These are phyloP conservation scores for Falco berigora DNA, from an alignment of 2,797 vertebrate species.

Conservation along the genomic window DNA sequence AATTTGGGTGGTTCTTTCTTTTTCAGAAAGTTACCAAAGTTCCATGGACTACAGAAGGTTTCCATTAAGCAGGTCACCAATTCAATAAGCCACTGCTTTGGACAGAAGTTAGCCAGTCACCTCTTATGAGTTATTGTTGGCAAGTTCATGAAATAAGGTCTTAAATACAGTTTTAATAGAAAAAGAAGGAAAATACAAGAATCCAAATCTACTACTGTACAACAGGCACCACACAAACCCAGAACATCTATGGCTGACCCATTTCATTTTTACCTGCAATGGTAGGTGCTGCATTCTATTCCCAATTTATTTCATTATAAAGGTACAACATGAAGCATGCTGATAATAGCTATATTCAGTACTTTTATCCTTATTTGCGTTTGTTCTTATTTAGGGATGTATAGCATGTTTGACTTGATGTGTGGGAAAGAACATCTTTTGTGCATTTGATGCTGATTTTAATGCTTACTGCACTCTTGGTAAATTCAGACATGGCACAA, in stretches of 20 bases:
- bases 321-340: not conserved
- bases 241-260: not conserved
- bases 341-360: not conserved
- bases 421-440: not conserved
- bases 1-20: not conserved
- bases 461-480: not conserved
- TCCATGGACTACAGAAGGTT: not conserved
- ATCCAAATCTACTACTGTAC: not conserved
- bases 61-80: not conserved
- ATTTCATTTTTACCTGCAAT: not conserved
- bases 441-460: not conserved
- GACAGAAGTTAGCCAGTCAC: not conserved
- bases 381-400: not conserved
- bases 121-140: not conserved
- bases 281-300: not conserved
- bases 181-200: not conserved
- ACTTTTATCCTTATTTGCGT: not conserved
- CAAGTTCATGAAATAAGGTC: not conserved
- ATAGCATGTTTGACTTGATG: rapidly evolving
- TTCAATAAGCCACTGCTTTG: not conserved
- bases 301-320: not conserved
- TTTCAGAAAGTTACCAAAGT: not conserved
- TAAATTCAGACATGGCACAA: rapidly evolving
- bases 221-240: not conserved
- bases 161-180: not conserved